phyloP scores from a whole-genome alignment of 2,888 invertebrate species.

The Apotomis betuletana region DNA sequence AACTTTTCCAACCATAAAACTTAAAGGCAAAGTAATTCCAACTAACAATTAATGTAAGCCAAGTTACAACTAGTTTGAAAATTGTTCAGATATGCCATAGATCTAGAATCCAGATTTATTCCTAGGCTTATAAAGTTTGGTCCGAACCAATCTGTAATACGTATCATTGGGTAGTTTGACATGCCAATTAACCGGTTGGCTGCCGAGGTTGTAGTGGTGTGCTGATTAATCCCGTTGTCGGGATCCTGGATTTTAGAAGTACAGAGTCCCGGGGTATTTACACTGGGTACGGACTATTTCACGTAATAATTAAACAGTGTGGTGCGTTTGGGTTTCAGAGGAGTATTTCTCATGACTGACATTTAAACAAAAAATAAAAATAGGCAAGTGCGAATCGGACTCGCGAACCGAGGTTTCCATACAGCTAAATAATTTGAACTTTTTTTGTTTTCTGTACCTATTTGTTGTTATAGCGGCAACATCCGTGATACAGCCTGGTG shows the following conservation, averaged over 20 bases:
- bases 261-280: no score
- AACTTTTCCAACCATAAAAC: neutral
- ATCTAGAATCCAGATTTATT: slow-evolving; percentile 22
- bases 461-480: no score
- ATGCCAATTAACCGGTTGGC: slow-evolving; percentile 12
- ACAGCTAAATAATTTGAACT: no score
- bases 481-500: no score
- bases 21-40: neutral
- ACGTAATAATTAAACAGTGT: no score
- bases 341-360: no score
- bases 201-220: neutral
- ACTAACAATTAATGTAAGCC: neutral
- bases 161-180: slow-evolving; percentile 20
- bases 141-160: slow-evolving; percentile 12
- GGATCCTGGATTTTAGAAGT: neutral
- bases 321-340: no score
- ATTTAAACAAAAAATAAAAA: no score
- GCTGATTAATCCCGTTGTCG: neutral
- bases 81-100: neutral
- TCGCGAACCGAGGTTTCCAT: no score
- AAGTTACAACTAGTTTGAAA: neutral
- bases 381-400: no score
- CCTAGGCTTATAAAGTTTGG: slow-evolving; percentile 14
- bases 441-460: no score
- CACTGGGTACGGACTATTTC: no score